Percentiles rank a stretch among this genome's conserved stretches.
phyloP scores from a whole-genome alignment of 2,113 vertebrate genomes.

The Fukomys damarensis region DNA sequence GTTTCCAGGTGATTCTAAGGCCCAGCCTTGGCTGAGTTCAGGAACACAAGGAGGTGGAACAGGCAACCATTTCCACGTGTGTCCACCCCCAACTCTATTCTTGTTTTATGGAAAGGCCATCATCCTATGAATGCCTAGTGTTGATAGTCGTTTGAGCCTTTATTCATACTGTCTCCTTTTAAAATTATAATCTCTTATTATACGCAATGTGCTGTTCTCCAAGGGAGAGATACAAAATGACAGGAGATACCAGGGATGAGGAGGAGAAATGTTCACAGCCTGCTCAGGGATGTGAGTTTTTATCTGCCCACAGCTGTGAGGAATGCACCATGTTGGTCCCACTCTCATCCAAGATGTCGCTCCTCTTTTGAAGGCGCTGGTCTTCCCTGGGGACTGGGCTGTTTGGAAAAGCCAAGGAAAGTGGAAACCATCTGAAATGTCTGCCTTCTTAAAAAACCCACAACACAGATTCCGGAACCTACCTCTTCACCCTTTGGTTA shows the following conservation, averaged over 20 bases:
- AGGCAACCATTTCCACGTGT: neutral
- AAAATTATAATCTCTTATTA: neutral
- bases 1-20: neutral
- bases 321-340: rapidly evolving
- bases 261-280: neutral
- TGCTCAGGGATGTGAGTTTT: rapidly evolving
- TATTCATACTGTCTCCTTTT: neutral
- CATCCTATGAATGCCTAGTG: neutral
- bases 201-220: neutral
- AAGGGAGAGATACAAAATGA: neutral
- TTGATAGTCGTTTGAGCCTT: neutral
- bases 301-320: neutral
- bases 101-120: neutral
- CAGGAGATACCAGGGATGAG: neutral
- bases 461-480: neutral
- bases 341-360: rapidly evolving
- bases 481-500: neutral
- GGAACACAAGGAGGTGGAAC: neutral
- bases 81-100: neutral
- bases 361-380: neutral
- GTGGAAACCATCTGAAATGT: neutral
- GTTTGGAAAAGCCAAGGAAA: neutral
- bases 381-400: neutral
- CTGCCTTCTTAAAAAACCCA: no score
- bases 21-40: neutral